Base-by-base conservation (phyloP, 2,113 vertebrate genomes). In the Macquaria australasica region DNA sequence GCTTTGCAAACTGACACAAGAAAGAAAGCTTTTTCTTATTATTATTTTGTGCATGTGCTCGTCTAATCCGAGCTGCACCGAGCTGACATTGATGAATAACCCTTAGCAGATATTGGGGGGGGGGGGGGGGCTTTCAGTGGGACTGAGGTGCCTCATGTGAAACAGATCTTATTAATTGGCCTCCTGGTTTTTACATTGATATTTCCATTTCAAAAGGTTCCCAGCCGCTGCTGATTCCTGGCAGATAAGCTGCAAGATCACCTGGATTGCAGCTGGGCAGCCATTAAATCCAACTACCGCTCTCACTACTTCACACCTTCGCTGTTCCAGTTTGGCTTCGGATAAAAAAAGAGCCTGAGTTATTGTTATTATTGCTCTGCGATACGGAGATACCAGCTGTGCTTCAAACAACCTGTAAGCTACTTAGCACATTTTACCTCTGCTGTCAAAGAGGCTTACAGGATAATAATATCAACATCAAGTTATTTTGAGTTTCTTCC, bases 161-260 rank as follows among this genome's bases (percentile, higher is more conserved):
- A 73, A 53, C 34, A 56, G 11, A 39, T 68, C 63, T 73, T 14
- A 53, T 31, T 74, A 84, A 73, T 83, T 73, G 37, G 66, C 76
- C 34, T 78, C 23, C 37, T 48, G 66, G 45, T 59, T 79, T 78
- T 72, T 25, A 62, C 31, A 28, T 53, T 25, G n/a, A 20, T 15
- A 77, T 88, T 83, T 88, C 25, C 82, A 85, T 64, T 87, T 90
- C 79, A 88, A 88, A 79, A 62, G 79, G 9, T 50, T 41, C 41
- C n/a, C 43, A 60, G 73, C 41, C 14, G 41, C 37, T 66, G 20
- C 16, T n/a, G 55, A 84, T 59, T 60, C 59, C 28, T 68, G 16
- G 8, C 31, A 28, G n/a, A 66, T 62, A 25, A 51, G 28, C 25
- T 68, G n/a, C 0, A 8, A 73, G 25, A 66, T 83, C 68, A 87